phyloP scores from a whole-genome alignment of 2,797 vertebrate species.

The Catharus ustulatus region DNA sequence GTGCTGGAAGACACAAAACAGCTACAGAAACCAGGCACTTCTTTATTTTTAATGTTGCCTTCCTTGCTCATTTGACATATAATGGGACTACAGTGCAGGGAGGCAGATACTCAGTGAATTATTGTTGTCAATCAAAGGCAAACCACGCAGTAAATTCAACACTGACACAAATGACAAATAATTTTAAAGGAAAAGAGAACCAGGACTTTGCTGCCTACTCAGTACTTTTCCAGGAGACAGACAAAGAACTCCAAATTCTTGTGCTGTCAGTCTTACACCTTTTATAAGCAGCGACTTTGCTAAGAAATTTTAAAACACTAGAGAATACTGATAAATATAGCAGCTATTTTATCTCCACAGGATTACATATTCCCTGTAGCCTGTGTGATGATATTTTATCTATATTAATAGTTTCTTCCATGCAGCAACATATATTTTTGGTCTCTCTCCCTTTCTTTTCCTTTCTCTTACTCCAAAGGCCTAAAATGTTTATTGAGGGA shows the following conservation, averaged over 20 bases:
- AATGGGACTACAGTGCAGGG: background rate
- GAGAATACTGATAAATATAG: conserved; percentile 55
- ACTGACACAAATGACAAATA: conserved; percentile 42
- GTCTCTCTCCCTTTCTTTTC: background rate
- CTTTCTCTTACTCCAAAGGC: background rate
- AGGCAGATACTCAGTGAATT: background rate
- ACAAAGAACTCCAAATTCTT: conserved; percentile 39
- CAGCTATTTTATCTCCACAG: conserved; percentile 25
- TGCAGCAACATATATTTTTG: background rate
- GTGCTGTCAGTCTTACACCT: conserved; percentile 39
- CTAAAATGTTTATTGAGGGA: background rate
- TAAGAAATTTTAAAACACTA: conserved; percentile 28
- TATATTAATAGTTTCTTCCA: background rate
- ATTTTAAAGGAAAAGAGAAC: conserved; percentile 40
- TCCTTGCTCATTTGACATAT: background rate
- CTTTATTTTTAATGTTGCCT: background rate
- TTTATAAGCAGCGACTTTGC: background rate
- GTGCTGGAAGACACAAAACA: background rate
- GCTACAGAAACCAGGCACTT: background rate
- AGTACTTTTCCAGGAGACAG: conserved; percentile 52
- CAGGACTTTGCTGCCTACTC: conserved; percentile 34
- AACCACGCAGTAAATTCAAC: conserved; percentile 17
- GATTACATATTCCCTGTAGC: background rate
- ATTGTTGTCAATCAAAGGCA: conserved; percentile 47
- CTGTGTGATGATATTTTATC: conserved; percentile 20